phyloP scores from a whole-genome alignment of 2,888 invertebrate genomes.

The Drosophila limbata region DNA sequence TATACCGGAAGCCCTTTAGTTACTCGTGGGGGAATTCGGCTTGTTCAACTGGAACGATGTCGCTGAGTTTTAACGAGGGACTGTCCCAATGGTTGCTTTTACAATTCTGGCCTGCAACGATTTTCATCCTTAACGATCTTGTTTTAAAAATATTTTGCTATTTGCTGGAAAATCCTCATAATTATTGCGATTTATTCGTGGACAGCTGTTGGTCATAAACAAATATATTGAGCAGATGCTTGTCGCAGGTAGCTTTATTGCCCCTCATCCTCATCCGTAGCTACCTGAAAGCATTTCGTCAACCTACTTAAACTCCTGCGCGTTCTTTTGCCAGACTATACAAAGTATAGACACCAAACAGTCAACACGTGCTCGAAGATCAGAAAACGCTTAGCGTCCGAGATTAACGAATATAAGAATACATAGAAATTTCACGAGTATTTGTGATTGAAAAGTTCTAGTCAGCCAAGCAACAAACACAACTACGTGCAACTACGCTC shows the following conservation, averaged over 20 bases:
- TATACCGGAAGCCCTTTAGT: constrained; percentile 15
- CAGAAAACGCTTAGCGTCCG: constrained; percentile 55
- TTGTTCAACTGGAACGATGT: constrained; percentile 50
- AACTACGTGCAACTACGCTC: constrained; percentile 16
- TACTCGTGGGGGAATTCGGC: constrained; percentile 9
- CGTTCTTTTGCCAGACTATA: constrained; percentile 4
- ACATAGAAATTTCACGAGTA: constrained; percentile 16
- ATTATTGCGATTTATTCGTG: constrained; percentile 6
- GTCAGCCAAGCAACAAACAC: constrained; percentile 32
- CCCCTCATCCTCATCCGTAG: not conserved
- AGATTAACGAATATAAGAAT: constrained; percentile 23
- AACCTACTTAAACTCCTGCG: constrained; percentile 53
- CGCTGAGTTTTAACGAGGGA: not conserved
- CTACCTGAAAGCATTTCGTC: constrained; percentile 17
- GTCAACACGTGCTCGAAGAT: constrained; percentile 42
- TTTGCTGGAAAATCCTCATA: constrained; percentile 24
- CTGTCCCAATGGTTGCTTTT: not conserved
- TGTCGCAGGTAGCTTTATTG: constrained; percentile 51
- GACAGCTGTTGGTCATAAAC: constrained; percentile 62
- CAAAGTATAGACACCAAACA: constrained; percentile 23
- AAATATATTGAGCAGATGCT: constrained; percentile 26
- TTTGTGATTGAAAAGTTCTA: constrained; percentile 62
- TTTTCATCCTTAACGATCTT: constrained; percentile 1
- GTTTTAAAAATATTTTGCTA: not conserved
- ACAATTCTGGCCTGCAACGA: constrained; percentile 1